Conservation (phyloP, 2,888 invertebrate genomes). For the Allophyes oxyacanthae region DNA sequence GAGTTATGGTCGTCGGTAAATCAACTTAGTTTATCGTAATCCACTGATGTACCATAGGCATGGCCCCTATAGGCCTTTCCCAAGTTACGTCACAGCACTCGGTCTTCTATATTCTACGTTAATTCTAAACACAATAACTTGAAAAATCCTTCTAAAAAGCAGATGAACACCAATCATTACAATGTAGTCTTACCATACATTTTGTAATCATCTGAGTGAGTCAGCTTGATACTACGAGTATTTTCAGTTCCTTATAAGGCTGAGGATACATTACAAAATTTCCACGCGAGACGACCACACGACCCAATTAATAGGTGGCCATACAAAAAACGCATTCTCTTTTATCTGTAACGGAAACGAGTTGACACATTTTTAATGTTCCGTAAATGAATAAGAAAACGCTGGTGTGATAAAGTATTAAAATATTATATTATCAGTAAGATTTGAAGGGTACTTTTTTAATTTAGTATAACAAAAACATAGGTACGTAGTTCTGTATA, state of each 20-base stretch:
- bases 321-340: slow-evolving; percentile 64
- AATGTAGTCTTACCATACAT: background rate
- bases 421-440: too few relatives aligned
- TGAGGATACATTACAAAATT: slow-evolving; percentile 66
- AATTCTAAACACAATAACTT: background rate
- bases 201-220: slow-evolving; percentile 23
- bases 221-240: slow-evolving; percentile 41
- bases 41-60: too few relatives aligned
- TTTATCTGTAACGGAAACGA: slow-evolving; percentile 71
- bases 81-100: too few relatives aligned
- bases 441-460: too few relatives aligned
- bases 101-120: too few relatives aligned
- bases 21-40: background rate
- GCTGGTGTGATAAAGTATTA: too few relatives aligned
- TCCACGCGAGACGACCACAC: slow-evolving; percentile 59
- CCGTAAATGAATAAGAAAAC: slow-evolving; percentile 38
- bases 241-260: slow-evolving; percentile 54
- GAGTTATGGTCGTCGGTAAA: too few relatives aligned
- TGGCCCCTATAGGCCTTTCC: too few relatives aligned
- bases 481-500: too few relatives aligned
- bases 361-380: slow-evolving; percentile 62
- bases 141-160: too few relatives aligned
- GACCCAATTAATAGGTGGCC: slow-evolving; percentile 60
- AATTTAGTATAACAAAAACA: too few relatives aligned
- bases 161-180: background rate